Percentiles rank a stretch among this genome's conserved stretches.
Conservation (phyloP, 2,113 vertebrate species). For the Cyprinodon tularosa region DNA sequence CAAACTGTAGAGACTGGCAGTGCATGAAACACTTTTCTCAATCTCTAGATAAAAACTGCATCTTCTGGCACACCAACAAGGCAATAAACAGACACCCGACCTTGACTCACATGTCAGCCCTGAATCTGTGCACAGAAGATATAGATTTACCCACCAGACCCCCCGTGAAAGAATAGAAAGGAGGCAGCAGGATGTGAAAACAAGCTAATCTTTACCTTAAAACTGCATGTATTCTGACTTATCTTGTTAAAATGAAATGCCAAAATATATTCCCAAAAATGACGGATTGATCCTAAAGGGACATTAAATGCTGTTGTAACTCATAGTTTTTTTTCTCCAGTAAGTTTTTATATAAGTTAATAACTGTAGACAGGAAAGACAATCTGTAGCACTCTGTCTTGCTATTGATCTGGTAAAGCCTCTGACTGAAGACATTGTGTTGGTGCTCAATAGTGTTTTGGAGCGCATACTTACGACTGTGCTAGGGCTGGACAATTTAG, state of each 20-base stretch:
- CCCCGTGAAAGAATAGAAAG: not conserved
- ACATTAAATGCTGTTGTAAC: too few species aligned
- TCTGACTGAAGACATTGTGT: too few species aligned
- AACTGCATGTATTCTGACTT: conserved; percentile 11
- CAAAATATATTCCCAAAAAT: too few species aligned
- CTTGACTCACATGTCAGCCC: conserved; percentile 9
- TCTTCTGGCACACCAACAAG: conserved; percentile 19
- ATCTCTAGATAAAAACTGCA: conserved; percentile 18
- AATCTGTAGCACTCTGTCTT: too few species aligned
- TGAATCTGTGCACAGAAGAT: conserved; percentile 19
- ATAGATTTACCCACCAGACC: conserved; percentile 6
- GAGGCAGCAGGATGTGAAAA: not conserved
- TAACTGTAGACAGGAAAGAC: too few species aligned
- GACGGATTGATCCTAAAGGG: too few species aligned
- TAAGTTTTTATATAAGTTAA: too few species aligned
- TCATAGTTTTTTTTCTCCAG: too few species aligned
- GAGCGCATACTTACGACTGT: too few species aligned
- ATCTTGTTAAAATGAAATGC: conserved; percentile 1
- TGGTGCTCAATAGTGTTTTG: too few species aligned
- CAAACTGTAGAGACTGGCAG: conserved; percentile 27
- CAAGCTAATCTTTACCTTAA: conserved; percentile 1
- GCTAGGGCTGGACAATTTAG: too few species aligned
- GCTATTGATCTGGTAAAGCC: too few species aligned
- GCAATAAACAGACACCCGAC: conserved; percentile 14
- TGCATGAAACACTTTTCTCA: conserved; percentile 42